Percentiles rank a stretch among this genome's conserved stretches.
phyloP scores from a whole-genome alignment of 1,140 invertebrate species.

The Caenorhabditis latens region DNA sequence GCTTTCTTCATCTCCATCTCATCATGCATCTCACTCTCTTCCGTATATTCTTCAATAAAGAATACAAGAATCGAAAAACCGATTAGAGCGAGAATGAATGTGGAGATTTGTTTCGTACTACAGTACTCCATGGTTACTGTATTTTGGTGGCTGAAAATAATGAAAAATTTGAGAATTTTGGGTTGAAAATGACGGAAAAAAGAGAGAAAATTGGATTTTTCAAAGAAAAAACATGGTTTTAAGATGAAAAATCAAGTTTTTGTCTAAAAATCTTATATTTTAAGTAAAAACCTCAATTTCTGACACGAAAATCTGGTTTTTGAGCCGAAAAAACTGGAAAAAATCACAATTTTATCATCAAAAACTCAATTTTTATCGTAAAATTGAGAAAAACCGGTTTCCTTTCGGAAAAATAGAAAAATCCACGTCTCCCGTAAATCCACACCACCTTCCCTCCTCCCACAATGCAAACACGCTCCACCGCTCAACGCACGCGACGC shows the following conservation, averaged over 20 bases:
- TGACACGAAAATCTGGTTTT: background rate
- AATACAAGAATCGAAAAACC: constrained; percentile 37
- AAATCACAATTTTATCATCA: background rate
- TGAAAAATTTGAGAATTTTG: background rate
- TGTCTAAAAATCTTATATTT: background rate
- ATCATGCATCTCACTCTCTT: constrained; percentile 7
- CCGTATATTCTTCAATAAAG: constrained; percentile 53
- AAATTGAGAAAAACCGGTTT: too few relatives aligned
- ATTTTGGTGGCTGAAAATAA: background rate
- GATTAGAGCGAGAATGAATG: constrained; percentile 16
- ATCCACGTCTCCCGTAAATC: constrained; percentile 28
- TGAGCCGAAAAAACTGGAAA: background rate
- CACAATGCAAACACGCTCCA: background rate
- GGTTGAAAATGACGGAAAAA: too few relatives aligned
- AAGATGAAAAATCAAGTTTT: background rate
- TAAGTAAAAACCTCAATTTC: too few relatives aligned
- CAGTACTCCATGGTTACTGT: constrained; percentile 9
- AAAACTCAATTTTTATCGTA: background rate
- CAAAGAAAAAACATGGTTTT: too few relatives aligned
- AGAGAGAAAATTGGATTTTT: too few relatives aligned
- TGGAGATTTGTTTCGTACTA: constrained; percentile 20
- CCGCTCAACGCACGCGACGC: background rate
- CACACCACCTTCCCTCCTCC: too few relatives aligned
- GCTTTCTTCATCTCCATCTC: constrained; percentile 25
- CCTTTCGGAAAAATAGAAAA: background rate